A percentile compares a stretch with the other conserved stretches of the same genome.
These are phyloP conservation scores for Choristoneura fumiferana DNA, from an alignment of 1,140 invertebrate genomes.

Conservation along the genomic window DNA sequence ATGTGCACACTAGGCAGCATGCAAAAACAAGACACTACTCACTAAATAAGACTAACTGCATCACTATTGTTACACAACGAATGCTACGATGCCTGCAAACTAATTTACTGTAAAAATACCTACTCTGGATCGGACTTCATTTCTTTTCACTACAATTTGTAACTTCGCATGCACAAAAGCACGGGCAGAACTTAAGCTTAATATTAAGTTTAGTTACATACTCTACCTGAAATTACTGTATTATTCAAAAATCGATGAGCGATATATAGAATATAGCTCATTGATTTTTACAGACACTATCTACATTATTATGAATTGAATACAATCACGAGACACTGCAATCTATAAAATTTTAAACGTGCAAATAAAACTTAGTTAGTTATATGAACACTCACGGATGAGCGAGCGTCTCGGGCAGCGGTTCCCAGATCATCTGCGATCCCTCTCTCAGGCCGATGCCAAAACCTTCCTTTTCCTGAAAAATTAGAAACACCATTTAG, in stretches of 20 bases:
- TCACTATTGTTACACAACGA: not conserved
- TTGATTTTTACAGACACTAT: not conserved
- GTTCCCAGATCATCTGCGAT: conserved; percentile 86
- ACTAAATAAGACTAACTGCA: conserved; percentile 38
- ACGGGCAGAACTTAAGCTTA: conserved; percentile 29
- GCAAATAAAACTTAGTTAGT: not conserved
- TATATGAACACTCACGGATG: conserved; percentile 78
- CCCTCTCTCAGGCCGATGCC: conserved; percentile 83
- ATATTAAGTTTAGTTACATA: not conserved
- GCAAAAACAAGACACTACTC: conserved; percentile 62
- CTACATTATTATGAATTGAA: not conserved
- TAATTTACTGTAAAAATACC: too few relatives aligned
- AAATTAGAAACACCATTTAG: too few relatives aligned
- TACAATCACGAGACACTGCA: not conserved
- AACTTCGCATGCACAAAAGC: conserved; percentile 27
- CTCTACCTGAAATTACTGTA: conserved; percentile 9
- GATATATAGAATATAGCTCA: too few relatives aligned
- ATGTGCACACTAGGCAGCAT: conserved; percentile 61
- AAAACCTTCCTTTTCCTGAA: conserved; percentile 84
- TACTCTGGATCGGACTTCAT: not conserved
- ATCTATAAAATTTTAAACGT: not conserved
- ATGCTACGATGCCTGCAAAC: too few relatives aligned
- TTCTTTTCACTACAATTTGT: not conserved
- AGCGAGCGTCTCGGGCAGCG: conserved; percentile 76
- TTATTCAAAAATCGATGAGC: too few relatives aligned